Conservation (phyloP, 2,888 invertebrate species). For the Pteria penguin region DNA sequence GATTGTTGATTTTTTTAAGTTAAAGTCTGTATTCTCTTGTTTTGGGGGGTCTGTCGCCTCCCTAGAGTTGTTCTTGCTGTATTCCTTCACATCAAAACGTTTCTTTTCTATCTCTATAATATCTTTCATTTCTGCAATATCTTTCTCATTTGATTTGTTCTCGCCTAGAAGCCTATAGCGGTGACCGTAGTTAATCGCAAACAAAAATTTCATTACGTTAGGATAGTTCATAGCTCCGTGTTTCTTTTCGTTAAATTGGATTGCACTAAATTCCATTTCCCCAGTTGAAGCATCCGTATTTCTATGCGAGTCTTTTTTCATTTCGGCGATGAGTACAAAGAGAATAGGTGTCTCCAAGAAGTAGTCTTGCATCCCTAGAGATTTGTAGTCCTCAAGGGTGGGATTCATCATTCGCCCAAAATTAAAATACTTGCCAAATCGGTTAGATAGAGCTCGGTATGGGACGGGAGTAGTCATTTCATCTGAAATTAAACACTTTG, state of each 20-base stretch:
- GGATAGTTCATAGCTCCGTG: slow-evolving; percentile 62
- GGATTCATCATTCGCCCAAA: slow-evolving; percentile 62
- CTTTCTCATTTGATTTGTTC: slow-evolving; percentile 51
- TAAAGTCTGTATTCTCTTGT: slow-evolving; percentile 1
- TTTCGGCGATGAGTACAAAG: slow-evolving; percentile 52
- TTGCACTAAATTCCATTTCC: slow-evolving; percentile 50
- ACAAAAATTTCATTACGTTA: slow-evolving; percentile 60
- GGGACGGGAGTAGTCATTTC: slow-evolving; percentile 52
- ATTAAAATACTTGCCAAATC: slow-evolving; percentile 63
- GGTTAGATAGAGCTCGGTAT: slow-evolving; percentile 57
- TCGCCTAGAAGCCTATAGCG: slow-evolving; percentile 59
- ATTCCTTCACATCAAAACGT: slow-evolving; percentile 54
- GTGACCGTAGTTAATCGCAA: slow-evolving; percentile 60
- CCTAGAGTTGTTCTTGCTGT: not conserved
- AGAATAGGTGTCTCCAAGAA: slow-evolving; percentile 55
- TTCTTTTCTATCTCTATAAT: slow-evolving; percentile 57
- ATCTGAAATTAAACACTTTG: too few species aligned
- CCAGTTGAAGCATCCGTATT: slow-evolving; percentile 33
- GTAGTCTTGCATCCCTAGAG: slow-evolving; percentile 52
- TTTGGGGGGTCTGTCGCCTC: too few species aligned
- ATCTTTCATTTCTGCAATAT: slow-evolving; percentile 65
- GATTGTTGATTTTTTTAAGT: not conserved
- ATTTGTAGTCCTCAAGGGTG: slow-evolving; percentile 50
- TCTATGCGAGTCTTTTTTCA: slow-evolving; percentile 24
- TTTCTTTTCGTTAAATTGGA: slow-evolving; percentile 52